These are phyloP conservation scores for Drosophila pseudotakahashii DNA, from an alignment of 2,888 invertebrate species.

Conservation along the genomic window DNA sequence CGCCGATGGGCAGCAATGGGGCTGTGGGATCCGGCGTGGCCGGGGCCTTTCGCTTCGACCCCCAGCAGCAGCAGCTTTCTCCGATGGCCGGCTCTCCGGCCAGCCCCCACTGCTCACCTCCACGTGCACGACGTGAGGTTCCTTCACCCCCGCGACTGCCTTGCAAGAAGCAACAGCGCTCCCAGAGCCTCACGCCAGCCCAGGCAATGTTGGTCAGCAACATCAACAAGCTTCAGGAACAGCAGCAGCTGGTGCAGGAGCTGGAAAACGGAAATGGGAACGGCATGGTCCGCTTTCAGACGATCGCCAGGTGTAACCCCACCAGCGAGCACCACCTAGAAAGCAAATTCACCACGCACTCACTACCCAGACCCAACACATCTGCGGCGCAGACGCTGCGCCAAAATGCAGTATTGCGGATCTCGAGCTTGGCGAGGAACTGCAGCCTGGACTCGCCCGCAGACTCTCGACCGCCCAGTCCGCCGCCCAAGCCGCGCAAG, in stretches of 20 bases:
- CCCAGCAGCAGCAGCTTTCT: constrained; percentile 65
- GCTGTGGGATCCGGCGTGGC: constrained; percentile 15
- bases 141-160: constrained; percentile 85
- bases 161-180: constrained; percentile 88
- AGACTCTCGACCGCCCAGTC: constrained; percentile 85
- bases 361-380: constrained; percentile 85
- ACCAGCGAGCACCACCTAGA: constrained; percentile 77
- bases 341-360: constrained; percentile 86
- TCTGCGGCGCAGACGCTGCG: constrained; percentile 83
- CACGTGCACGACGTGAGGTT: constrained; percentile 85
- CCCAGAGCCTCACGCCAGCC: constrained; percentile 91
- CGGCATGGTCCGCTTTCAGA: constrained; percentile 77
- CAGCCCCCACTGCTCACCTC: constrained; percentile 86
- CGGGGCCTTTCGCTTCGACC: constrained; percentile 81
- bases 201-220: constrained; percentile 83
- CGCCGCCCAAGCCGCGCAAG: constrained; percentile 88
- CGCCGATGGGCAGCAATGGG: constrained; percentile 84
- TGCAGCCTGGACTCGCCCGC: constrained; percentile 85
- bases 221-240: constrained; percentile 66
- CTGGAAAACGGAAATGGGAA: constrained; percentile 59
- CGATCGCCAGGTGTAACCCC: constrained; percentile 82
- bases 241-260: constrained; percentile 83
- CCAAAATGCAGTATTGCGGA: constrained; percentile 85
- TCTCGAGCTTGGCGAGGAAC: constrained; percentile 74
- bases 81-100: constrained; percentile 59